phyloP scores from a whole-genome alignment of 2,113 vertebrate species.

The Colaptes auratus region DNA sequence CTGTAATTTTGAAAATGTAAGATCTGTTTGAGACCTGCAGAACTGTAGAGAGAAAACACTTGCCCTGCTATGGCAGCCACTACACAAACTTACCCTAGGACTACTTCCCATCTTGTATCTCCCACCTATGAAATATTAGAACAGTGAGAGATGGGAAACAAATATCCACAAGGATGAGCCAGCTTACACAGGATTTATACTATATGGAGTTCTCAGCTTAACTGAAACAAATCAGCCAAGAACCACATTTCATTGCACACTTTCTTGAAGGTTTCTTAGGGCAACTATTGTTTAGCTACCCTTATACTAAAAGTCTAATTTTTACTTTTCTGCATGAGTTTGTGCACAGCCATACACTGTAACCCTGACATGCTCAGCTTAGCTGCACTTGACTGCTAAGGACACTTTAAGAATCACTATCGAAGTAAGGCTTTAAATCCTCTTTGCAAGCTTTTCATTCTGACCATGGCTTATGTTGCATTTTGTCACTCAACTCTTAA shows the following conservation, averaged over 20 bases:
- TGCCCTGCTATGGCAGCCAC: neutral
- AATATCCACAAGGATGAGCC: neutral
- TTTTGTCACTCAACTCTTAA: neutral
- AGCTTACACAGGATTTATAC: neutral
- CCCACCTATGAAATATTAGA: neutral
- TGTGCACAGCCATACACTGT: neutral
- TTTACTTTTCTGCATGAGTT: neutral
- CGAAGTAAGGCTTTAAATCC: neutral
- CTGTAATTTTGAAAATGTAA: neutral
- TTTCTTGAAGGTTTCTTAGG: neutral
- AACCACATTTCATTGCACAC: neutral
- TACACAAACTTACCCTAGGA: neutral
- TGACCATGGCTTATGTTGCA: neutral
- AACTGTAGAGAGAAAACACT: neutral
- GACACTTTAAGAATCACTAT: neutral
- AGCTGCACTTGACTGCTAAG: neutral
- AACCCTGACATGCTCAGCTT: neutral
- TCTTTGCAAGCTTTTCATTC: neutral
- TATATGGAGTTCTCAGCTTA: neutral
- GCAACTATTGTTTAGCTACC: neutral
- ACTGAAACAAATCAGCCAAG: neutral
- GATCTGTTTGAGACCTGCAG: neutral
- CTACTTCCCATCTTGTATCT: neutral
- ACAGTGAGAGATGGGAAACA: neutral
- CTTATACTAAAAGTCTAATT: neutral